Evolutionary conservation across 2,888 invertebrate genomes (phyloP).

Genomic region (Caprella mutica): DNA sequence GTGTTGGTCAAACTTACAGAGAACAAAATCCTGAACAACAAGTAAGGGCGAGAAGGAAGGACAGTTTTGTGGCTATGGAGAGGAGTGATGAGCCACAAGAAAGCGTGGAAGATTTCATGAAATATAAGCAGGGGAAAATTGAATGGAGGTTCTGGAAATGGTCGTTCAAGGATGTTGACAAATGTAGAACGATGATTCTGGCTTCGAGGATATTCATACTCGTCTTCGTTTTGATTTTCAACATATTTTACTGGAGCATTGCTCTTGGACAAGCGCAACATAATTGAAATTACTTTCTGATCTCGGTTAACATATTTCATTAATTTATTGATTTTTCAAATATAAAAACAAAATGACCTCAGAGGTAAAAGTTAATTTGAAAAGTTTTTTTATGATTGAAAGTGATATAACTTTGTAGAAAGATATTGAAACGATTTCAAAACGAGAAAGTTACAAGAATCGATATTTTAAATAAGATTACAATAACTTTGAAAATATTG

Average conservation of each 20-base stretch:
- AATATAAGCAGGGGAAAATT: background rate
- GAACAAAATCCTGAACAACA: too few species aligned
- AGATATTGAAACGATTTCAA: too few species aligned
- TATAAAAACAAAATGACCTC: too few species aligned
- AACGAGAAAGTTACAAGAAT: too few species aligned
- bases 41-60: background rate
- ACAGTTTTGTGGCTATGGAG: constrained; percentile 4
- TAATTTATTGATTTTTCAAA: too few species aligned
- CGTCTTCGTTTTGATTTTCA: constrained; percentile 20
- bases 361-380: too few species aligned
- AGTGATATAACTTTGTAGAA: too few species aligned
- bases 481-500: too few species aligned
- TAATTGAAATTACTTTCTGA: too few species aligned
- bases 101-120: background rate
- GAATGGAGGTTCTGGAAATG: constrained; percentile 10
- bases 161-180: background rate
- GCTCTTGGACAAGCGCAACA: constrained; percentile 9
- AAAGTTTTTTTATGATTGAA: too few species aligned
- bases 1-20: constrained; percentile 3
- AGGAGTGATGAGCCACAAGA: background rate
- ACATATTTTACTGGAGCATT: constrained; percentile 23
- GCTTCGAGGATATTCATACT: constrained; percentile 15
- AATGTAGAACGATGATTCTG: constrained; percentile 14
- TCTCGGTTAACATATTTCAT: too few species aligned
- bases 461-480: too few species aligned